These are phyloP conservation scores for Craseonycteris thonglongyai DNA, from an alignment of 2,113 vertebrate species.

Conservation along the genomic window DNA sequence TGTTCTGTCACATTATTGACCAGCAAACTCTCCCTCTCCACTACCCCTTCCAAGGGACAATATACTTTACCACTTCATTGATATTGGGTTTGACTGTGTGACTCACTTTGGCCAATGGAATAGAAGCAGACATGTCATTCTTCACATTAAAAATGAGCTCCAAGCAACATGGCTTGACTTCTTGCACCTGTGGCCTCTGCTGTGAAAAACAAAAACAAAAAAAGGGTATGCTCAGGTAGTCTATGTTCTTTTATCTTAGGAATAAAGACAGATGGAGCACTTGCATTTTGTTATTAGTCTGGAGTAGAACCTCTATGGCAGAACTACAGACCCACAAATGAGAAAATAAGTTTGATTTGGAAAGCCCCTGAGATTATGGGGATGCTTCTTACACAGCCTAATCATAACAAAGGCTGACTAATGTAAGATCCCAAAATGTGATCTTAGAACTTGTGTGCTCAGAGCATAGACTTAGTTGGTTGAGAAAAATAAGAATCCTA, in stretches of 20 bases:
- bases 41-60: neutral
- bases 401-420: neutral
- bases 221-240: neutral
- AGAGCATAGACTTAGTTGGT: neutral
- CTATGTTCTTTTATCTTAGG: neutral
- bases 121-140: neutral
- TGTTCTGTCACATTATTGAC: neutral
- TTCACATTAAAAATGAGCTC: neutral
- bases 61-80: neutral
- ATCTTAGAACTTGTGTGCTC: neutral
- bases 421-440: neutral
- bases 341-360: neutral
- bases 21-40: neutral
- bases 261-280: neutral
- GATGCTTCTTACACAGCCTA: neutral
- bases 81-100: neutral
- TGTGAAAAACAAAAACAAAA: no score
- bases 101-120: neutral
- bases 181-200: neutral
- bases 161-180: neutral
- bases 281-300: neutral
- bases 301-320: neutral
- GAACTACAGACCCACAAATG: neutral
- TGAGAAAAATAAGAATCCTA: neutral
- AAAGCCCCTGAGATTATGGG: neutral